A percentile compares a stretch with the other conserved stretches of the same genome.
Evolutionary conservation across 2,113 vertebrate genomes (phyloP).

Genomic region (Pyrgilauda ruficollis): DNA sequence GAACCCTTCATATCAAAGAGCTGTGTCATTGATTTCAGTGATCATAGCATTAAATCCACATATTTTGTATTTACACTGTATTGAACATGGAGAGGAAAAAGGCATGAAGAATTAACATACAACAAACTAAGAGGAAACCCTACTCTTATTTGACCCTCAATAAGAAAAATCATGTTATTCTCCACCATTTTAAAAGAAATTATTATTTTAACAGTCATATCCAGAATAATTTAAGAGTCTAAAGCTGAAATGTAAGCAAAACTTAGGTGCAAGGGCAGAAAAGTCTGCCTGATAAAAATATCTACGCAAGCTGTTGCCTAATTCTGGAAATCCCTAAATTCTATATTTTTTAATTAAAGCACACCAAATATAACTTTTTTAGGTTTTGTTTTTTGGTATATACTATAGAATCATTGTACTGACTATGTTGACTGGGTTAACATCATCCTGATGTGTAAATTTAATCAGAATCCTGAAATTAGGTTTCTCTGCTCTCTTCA

Average conservation of each 20-base stretch:
- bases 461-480: neutral
- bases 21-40: neutral
- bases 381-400: neutral
- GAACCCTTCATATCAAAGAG: neutral
- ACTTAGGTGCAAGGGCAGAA: neutral
- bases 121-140: neutral
- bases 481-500: neutral
- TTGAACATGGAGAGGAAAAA: neutral
- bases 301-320: neutral
- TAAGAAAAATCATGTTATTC: neutral
- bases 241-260: neutral
- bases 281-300: neutral
- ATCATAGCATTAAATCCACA: neutral
- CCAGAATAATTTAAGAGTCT: neutral
- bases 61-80: neutral
- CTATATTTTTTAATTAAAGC: neutral
- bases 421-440: neutral
- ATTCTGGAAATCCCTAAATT: neutral
- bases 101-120: neutral
- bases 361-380: neutral
- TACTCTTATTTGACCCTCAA: neutral
- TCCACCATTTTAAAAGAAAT: neutral
- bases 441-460: neutral
- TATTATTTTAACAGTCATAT: neutral
- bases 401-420: neutral